Evolutionary conservation across 2,888 invertebrate species (phyloP).

Genomic region (Syrista parreyssii): DNA sequence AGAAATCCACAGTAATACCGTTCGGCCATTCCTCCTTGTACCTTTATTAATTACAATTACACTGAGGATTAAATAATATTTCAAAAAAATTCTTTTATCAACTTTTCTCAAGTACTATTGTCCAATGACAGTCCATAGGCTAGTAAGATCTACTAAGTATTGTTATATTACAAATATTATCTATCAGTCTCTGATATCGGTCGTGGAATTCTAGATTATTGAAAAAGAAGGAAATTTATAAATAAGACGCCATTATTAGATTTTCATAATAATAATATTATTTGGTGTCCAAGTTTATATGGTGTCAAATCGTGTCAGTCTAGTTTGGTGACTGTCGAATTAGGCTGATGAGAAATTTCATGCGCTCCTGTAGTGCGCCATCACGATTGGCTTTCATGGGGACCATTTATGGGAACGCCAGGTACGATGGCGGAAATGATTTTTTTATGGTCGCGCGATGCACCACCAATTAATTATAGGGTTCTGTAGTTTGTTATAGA

Average conservation of each 20-base stretch:
- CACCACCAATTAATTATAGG: conserved; percentile 9
- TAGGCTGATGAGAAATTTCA: not conserved
- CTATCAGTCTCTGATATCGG: not conserved
- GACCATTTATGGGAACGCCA: not conserved
- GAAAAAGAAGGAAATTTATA: not conserved
- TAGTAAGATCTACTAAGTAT: not conserved
- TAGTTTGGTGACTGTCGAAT: not conserved
- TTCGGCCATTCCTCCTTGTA: not conserved
- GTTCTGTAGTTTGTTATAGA: not conserved
- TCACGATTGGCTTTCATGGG: not conserved
- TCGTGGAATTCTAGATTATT: not conserved
- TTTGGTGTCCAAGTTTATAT: not conserved
- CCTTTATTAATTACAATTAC: not conserved
- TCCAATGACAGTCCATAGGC: not conserved
- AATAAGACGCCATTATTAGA: not conserved
- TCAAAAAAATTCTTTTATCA: not conserved
- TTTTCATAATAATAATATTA: not conserved
- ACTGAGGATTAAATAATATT: not conserved
- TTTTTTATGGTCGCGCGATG: conserved; percentile 9
- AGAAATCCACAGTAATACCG: not conserved
- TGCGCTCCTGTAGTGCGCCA: not conserved
- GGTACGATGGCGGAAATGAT: conserved; percentile 1
- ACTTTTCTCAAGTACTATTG: not conserved
- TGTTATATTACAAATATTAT: not conserved
- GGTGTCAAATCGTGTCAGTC: not conserved